These are phyloP conservation scores for Trichosurus vulpecula DNA, from an alignment of 2,797 vertebrate species.

Conservation along the genomic window DNA sequence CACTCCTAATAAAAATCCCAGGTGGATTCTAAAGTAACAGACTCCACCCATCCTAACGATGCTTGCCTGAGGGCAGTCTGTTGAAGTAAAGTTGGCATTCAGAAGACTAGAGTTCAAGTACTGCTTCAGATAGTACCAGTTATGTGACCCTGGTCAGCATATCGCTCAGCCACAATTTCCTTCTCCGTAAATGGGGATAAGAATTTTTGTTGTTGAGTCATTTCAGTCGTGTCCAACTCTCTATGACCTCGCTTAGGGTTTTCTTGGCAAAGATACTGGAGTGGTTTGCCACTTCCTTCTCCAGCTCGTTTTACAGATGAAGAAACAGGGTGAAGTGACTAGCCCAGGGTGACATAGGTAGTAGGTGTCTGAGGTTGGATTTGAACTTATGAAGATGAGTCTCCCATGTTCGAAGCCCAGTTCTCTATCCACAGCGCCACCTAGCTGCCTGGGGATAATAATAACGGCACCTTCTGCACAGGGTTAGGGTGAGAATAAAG, in stretches of 20 bases:
- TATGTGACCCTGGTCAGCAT: background rate
- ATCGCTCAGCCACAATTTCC: background rate
- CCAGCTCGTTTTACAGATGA: background rate
- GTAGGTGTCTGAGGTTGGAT: background rate
- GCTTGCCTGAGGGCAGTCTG: background rate
- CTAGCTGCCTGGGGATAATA: background rate
- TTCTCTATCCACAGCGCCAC: background rate
- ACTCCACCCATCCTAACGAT: background rate
- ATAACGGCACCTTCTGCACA: background rate
- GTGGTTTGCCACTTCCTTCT: background rate
- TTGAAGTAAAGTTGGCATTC: background rate
- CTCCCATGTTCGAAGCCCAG: background rate
- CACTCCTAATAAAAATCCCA: conserved; percentile 13
- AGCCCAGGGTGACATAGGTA: background rate
- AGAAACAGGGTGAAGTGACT: background rate
- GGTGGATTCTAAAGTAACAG: conserved; percentile 31
- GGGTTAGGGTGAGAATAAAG: background rate
- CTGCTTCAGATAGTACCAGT: background rate
- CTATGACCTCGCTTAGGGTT: background rate
- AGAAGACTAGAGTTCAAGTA: background rate
- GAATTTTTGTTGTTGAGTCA: background rate
- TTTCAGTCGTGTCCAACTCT: background rate
- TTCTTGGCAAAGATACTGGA: background rate
- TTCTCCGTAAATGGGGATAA: background rate
- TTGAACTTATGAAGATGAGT: background rate